Evolutionary conservation across 2,888 invertebrate genomes (phyloP).

Genomic region (Steinernema scapterisci): DNA sequence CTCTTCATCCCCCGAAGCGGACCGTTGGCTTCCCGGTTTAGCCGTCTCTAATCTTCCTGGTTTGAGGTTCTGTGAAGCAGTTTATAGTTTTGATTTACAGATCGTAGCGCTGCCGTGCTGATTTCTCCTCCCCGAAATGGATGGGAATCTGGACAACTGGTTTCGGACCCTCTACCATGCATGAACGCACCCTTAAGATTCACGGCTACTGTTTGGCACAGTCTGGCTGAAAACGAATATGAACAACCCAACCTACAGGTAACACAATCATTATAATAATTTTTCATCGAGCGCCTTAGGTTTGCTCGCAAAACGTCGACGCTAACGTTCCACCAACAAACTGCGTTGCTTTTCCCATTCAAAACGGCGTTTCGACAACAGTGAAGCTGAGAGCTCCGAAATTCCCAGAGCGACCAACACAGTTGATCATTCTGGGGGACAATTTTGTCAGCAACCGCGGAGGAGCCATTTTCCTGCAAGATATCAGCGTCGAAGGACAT

Average conservation of each 20-base stretch:
- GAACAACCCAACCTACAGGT: slow-evolving; percentile 54
- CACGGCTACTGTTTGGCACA: slow-evolving; percentile 52
- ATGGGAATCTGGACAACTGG: slow-evolving; percentile 56
- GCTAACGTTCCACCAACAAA: slow-evolving; percentile 50
- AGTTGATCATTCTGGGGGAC: slow-evolving; percentile 54
- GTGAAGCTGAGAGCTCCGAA: not conserved
- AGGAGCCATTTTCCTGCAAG: slow-evolving; percentile 56
- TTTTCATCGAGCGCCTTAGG: slow-evolving; percentile 34
- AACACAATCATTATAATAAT: not conserved
- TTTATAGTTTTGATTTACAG: slow-evolving; percentile 35
- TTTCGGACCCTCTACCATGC: slow-evolving; percentile 53
- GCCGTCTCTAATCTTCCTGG: slow-evolving; percentile 48
- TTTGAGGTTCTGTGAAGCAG: not conserved
- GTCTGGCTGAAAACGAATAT: slow-evolving; percentile 21
- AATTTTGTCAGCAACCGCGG: slow-evolving; percentile 54
- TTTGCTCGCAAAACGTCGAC: slow-evolving; percentile 53
- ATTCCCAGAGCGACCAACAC: not conserved
- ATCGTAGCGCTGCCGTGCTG: slow-evolving; percentile 48
- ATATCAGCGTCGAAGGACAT: slow-evolving; percentile 53
- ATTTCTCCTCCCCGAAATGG: slow-evolving; percentile 48
- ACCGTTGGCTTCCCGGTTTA: slow-evolving; percentile 41
- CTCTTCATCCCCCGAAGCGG: slow-evolving; percentile 40
- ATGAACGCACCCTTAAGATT: slow-evolving; percentile 44
- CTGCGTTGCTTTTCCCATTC: slow-evolving; percentile 52
- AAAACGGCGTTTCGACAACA: slow-evolving; percentile 46